Percentiles rank a stretch among this genome's conserved stretches.
phyloP scores from a whole-genome alignment of 2,113 vertebrate species.

The Salvelinus alpinus region DNA sequence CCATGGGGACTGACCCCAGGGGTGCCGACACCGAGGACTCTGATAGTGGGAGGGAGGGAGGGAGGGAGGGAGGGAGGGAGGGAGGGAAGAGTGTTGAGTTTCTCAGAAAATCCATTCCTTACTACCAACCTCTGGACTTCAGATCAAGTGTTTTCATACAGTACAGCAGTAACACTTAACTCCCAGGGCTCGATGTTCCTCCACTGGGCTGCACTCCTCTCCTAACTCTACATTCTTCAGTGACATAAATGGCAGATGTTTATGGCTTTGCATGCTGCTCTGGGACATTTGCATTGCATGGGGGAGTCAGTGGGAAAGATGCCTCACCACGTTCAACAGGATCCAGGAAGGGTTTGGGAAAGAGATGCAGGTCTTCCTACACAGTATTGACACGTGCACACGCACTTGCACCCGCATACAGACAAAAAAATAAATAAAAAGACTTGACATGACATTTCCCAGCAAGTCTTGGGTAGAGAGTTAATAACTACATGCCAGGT shows the following conservation, averaged over 20 bases:
- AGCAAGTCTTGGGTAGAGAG: too few relatives aligned
- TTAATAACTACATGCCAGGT: too few relatives aligned
- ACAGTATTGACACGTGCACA: not conserved
- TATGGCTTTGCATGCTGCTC: conserved; percentile 45
- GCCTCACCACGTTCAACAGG: conserved; percentile 60
- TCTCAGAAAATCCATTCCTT: not conserved
- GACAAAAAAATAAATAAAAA: not conserved
- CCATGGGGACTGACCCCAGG: conserved; percentile 78
- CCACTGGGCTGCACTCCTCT: conserved; percentile 2
- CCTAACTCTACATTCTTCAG: not conserved
- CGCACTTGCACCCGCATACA: not conserved
- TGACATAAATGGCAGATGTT: not conserved
- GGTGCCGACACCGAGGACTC: conserved; percentile 45
- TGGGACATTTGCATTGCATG: conserved; percentile 67
- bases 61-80: not conserved
- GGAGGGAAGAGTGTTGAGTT: not conserved
- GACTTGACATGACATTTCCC: not conserved
- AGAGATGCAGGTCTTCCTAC: conserved; percentile 40
- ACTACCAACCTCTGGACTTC: not conserved
- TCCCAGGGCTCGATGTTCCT: not conserved
- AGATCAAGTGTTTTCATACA: too few relatives aligned
- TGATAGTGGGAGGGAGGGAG: conserved; percentile 29
- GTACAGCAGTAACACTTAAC: too few relatives aligned
- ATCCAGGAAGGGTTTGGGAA: conserved; percentile 65
- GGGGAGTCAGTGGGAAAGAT: conserved; percentile 10